These are phyloP conservation scores for Poecilia latipinna DNA, from an alignment of 2,113 vertebrate species.

Conservation along the genomic window DNA sequence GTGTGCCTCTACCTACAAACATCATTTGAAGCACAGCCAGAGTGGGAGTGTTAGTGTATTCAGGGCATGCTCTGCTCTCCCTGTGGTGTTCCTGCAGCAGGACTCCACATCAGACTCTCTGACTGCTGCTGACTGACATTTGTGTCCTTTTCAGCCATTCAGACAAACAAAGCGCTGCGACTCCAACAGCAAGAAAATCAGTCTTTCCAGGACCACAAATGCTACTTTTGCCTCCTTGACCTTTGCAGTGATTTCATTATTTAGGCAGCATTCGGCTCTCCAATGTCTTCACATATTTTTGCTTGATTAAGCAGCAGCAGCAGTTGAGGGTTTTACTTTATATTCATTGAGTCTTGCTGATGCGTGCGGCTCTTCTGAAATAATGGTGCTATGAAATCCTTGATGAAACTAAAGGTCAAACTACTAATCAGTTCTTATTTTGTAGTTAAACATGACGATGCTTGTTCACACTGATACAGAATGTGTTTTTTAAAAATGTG, in stretches of 20 bases:
- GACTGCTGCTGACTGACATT: constrained; percentile 8
- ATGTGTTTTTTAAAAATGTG: too few relatives aligned
- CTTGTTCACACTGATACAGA: too few relatives aligned
- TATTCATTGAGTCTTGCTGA: neutral
- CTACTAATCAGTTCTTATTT: neutral
- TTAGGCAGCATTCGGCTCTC: constrained; percentile 3
- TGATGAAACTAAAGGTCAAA: neutral
- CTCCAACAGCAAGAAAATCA: neutral
- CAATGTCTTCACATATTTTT: neutral
- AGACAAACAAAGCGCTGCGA: constrained; percentile 14
- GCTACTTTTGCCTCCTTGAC: neutral
- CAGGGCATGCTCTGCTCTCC: neutral
- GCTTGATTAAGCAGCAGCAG: neutral
- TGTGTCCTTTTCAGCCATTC: constrained; percentile 34
- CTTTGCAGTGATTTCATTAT: constrained; percentile 15
- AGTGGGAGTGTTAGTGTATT: neutral
- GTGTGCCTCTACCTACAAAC: neutral
- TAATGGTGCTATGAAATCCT: neutral
- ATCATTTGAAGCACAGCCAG: neutral
- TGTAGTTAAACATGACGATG: neutral
- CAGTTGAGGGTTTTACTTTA: neutral
- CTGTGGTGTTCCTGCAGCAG: neutral
- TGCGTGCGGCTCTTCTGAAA: neutral
- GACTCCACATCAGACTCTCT: neutral
- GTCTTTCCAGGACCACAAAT: neutral